phyloP scores from a whole-genome alignment of 2,797 vertebrate species.

The Tenualosa ilisha region DNA sequence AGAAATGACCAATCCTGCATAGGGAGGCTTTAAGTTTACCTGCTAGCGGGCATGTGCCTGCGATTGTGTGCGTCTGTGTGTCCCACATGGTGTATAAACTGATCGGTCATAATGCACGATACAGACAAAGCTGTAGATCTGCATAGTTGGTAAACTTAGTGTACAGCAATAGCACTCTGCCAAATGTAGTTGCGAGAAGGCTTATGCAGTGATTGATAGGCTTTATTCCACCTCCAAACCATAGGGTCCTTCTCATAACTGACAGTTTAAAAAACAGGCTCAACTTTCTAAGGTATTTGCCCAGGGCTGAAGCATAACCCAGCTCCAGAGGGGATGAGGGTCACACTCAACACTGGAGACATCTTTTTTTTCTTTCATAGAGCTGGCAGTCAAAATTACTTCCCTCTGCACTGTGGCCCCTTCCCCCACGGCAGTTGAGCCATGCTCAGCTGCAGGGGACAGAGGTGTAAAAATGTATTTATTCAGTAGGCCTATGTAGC shows the following conservation, averaged over 20 bases:
- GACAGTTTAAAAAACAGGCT: not conserved
- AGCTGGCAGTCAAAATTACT: not conserved
- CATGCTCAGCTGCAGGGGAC: too few species aligned
- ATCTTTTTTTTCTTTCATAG: not conserved
- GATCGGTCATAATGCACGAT: too few species aligned
- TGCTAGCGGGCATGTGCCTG: too few species aligned
- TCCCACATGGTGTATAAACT: too few species aligned
- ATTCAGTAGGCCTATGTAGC: not conserved
- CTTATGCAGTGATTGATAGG: not conserved
- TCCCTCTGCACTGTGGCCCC: not conserved
- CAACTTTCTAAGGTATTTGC: not conserved
- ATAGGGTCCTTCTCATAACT: not conserved
- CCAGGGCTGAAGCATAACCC: not conserved
- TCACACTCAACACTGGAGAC: not conserved
- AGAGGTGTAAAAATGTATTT: not conserved
- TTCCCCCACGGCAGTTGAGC: not conserved
- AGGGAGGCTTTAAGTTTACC: too few species aligned
- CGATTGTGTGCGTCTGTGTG: too few species aligned
- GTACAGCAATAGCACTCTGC: too few species aligned
- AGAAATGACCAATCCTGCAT: too few species aligned
- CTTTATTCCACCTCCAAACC: not conserved
- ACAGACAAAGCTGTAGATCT: too few species aligned
- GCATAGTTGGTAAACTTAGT: too few species aligned
- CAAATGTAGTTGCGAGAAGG: not conserved
- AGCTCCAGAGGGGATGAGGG: not conserved